Evolutionary conservation across 2,888 invertebrate genomes (phyloP).

Genomic region (Strigamia crassipes): DNA sequence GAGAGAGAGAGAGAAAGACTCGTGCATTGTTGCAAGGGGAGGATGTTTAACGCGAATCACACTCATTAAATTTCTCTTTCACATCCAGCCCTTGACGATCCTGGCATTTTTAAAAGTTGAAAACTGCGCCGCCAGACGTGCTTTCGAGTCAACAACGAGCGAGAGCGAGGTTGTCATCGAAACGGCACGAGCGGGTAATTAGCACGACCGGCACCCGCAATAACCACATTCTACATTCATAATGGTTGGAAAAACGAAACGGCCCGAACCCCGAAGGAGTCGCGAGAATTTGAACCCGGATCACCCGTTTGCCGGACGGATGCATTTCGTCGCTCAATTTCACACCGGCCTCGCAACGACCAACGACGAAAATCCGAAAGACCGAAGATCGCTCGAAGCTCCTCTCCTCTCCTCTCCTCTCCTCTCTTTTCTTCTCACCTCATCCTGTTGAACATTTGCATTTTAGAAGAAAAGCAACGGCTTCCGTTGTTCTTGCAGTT

Average conservation of each 20-base stretch:
- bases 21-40: neutral
- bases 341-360: neutral
- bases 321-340: neutral
- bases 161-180: conserved; percentile 19
- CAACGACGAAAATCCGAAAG: neutral
- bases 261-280: too few relatives aligned
- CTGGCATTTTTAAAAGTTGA: neutral
- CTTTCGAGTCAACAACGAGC: neutral
- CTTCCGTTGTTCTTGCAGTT: neutral
- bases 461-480: neutral
- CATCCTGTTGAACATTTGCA: too few relatives aligned
- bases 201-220: neutral
- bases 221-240: too few relatives aligned
- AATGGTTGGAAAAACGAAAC: too few relatives aligned
- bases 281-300: too few relatives aligned
- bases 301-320: too few relatives aligned
- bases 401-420: neutral
- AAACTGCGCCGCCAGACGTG: neutral
- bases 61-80: neutral
- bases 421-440: too few relatives aligned
- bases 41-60: neutral
- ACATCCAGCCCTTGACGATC: neutral
- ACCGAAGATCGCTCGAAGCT: neutral
- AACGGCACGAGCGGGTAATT: conserved; percentile 1
- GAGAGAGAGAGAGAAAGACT: too few relatives aligned